Percentiles rank a stretch among this genome's conserved stretches.
Evolutionary conservation across 2,113 vertebrate genomes (phyloP).

Genomic region (Pongo abelii): DNA sequence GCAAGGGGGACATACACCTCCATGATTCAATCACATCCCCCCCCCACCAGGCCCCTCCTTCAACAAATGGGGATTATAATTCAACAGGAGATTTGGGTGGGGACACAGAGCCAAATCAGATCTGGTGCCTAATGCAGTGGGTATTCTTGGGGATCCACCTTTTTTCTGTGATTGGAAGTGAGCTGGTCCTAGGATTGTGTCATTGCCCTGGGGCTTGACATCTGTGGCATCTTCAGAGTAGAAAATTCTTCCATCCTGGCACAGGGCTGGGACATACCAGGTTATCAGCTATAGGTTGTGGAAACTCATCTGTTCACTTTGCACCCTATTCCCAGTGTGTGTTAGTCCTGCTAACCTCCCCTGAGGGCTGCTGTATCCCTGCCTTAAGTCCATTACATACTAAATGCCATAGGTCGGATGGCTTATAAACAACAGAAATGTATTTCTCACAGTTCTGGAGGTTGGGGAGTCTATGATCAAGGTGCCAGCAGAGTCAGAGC

Average conservation of each 20-base stretch:
- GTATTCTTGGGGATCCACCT: background rate
- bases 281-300: background rate
- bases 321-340: background rate
- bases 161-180: background rate
- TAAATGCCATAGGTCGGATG: background rate
- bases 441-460: background rate
- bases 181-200: background rate
- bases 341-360: background rate
- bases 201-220: background rate
- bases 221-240: background rate
- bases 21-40: too few relatives aligned
- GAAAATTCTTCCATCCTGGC: too few relatives aligned
- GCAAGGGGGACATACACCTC: too few relatives aligned
- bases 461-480: background rate
- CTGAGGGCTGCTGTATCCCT: background rate
- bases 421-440: background rate
- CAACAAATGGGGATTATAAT: too few relatives aligned
- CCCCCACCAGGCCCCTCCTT: too few relatives aligned
- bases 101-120: too few relatives aligned
- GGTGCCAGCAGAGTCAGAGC: background rate
- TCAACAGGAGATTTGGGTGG: too few relatives aligned
- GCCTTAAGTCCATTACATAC: background rate
- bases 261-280: background rate
- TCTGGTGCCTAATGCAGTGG: background rate
- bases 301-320: fast-evolving